Conservation (phyloP, 2,888 invertebrate species). For the Pandemis heparana region DNA sequence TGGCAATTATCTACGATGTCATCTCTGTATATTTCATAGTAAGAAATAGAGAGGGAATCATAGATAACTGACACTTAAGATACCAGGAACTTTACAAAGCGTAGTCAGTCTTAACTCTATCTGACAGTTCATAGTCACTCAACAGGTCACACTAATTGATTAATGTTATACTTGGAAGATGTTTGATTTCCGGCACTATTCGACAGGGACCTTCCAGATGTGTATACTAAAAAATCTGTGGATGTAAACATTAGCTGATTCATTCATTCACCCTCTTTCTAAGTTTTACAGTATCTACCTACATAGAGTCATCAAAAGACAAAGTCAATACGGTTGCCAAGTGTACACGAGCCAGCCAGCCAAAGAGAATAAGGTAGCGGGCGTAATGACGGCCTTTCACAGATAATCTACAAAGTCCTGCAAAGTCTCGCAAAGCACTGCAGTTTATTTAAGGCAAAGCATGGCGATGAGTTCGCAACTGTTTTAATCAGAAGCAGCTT, state of each 20-base stretch:
- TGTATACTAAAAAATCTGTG: too few relatives aligned
- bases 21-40: too few relatives aligned
- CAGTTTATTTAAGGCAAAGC: constrained; percentile 14
- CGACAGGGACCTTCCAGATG: too few relatives aligned
- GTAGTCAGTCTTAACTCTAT: too few relatives aligned
- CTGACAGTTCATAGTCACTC: too few relatives aligned
- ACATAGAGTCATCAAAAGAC: constrained; percentile 5
- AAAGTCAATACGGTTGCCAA: constrained; percentile 7
- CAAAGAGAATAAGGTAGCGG: constrained; percentile 22
- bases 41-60: too few relatives aligned
- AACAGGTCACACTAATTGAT: too few relatives aligned
- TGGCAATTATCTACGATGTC: too few relatives aligned
- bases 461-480: neutral
- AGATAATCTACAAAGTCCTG: constrained; percentile 28
- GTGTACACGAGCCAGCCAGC: neutral
- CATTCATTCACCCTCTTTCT: neutral
- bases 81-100: too few relatives aligned
- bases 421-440: constrained; percentile 9
- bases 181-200: too few relatives aligned
- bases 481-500: neutral
- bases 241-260: neutral
- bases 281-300: neutral
- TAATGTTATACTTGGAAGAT: too few relatives aligned
- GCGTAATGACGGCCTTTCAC: constrained; percentile 22
- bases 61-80: too few relatives aligned